These are phyloP conservation scores for Falcunculus frontatus DNA, from an alignment of 2,113 vertebrate genomes.

Conservation along the genomic window DNA sequence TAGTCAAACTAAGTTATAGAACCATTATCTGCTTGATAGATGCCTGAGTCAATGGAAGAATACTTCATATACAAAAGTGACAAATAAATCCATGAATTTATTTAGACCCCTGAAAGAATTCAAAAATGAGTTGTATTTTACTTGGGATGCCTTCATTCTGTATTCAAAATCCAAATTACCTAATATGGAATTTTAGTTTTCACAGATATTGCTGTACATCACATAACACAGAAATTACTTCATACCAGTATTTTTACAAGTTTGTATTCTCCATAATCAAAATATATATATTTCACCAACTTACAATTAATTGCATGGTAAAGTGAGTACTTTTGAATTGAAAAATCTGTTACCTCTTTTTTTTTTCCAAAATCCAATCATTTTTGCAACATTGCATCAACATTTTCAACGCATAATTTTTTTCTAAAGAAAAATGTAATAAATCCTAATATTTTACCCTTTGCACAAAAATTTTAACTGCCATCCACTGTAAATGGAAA, in stretches of 20 bases:
- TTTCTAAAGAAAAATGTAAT: neutral
- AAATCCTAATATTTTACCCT: neutral
- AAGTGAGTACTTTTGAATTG: neutral
- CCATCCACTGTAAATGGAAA: neutral
- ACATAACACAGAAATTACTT: neutral
- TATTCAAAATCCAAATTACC: neutral
- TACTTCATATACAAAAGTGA: neutral
- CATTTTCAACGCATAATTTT: neutral
- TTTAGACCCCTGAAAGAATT: neutral
- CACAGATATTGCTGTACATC: neutral
- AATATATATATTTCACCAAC: neutral
- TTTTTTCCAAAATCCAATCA: rapidly evolving
- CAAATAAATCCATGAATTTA: neutral
- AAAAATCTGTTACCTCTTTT: neutral
- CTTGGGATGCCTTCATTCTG: neutral
- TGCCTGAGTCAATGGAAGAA: neutral
- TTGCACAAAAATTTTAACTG: neutral
- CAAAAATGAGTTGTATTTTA: neutral
- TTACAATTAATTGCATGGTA: neutral
- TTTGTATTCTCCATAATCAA: neutral
- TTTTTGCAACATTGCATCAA: neutral
- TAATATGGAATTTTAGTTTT: neutral
- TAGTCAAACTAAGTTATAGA: neutral
- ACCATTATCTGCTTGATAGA: rapidly evolving
- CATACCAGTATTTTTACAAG: neutral